A percentile compares a stretch with the other conserved stretches of the same genome.
Evolutionary conservation across 2,888 invertebrate species (phyloP).

Genomic region (Helicoverpa assulta): DNA sequence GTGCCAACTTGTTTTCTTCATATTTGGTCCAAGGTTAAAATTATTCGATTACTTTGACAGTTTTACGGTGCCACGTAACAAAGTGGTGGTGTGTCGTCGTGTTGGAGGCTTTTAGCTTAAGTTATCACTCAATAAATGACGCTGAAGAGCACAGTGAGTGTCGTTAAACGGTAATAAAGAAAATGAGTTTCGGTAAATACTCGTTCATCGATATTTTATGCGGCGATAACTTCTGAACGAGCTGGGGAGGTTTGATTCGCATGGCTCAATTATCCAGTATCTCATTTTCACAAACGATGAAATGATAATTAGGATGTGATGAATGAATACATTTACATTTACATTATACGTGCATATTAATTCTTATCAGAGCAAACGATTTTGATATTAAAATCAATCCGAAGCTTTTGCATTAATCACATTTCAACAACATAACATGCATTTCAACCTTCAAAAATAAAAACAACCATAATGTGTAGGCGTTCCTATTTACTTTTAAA

Average conservation of each 20-base stretch:
- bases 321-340: not conserved
- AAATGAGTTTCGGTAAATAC: conserved; percentile 34
- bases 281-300: conserved; percentile 1
- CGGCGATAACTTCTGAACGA: not conserved
- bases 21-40: conserved; percentile 57
- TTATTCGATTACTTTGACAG: conserved; percentile 44
- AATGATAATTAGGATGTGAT: not conserved
- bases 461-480: not conserved
- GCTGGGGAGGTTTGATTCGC: not conserved
- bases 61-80: conserved; percentile 48
- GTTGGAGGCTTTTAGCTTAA: conserved; percentile 21
- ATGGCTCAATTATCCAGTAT: conserved; percentile 30
- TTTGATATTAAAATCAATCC: not conserved
- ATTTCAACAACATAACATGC: not conserved
- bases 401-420: not conserved
- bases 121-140: conserved; percentile 34
- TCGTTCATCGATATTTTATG: conserved; percentile 21
- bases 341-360: no score
- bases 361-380: conserved; percentile 10
- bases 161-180: conserved; percentile 27
- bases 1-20: conserved; percentile 51
- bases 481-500: not conserved
- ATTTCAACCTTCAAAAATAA: not conserved
- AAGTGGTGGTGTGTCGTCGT: conserved; percentile 27
- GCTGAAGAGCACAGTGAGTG: conserved; percentile 9